A percentile compares a stretch with the other conserved stretches of the same genome.
Conservation (phyloP, 1,140 invertebrate genomes). For the Brachionus rubens region DNA sequence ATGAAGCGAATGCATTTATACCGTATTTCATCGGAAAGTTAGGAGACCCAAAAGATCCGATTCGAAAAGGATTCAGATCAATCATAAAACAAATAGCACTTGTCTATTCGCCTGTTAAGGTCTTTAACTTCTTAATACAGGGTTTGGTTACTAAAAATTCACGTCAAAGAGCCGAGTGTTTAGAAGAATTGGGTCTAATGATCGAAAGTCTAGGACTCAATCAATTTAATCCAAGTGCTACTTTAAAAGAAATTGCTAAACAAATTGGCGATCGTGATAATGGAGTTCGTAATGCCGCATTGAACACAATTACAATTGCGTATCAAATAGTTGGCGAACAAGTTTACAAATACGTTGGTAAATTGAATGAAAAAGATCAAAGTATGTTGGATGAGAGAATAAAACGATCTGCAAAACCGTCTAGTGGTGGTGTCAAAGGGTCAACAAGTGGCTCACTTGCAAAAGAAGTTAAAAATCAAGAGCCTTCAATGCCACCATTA, state of each 20-base stretch:
- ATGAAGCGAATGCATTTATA: constrained; percentile 39
- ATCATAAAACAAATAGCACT: constrained; percentile 79
- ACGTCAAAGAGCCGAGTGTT: constrained; percentile 81
- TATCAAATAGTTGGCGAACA: constrained; percentile 85
- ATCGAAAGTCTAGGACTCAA: constrained; percentile 85
- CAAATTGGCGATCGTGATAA: constrained; percentile 94
- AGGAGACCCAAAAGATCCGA: constrained; percentile 46
- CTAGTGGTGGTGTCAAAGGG: not conserved
- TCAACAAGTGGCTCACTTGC: not conserved
- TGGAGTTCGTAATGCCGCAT: constrained; percentile 86
- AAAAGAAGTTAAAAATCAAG: not conserved
- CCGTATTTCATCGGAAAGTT: constrained; percentile 45
- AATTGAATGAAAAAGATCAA: constrained; percentile 87
- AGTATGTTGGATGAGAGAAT: constrained; percentile 89
- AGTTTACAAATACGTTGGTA: constrained; percentile 84
- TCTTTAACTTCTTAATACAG: constrained; percentile 86
- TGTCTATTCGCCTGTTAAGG: constrained; percentile 81
- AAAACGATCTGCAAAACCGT: constrained; percentile 65
- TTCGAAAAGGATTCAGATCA: constrained; percentile 64
- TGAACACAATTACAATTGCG: constrained; percentile 86
- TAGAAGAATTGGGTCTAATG: constrained; percentile 81
- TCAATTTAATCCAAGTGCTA: constrained; percentile 70
- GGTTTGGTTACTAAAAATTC: constrained; percentile 94
- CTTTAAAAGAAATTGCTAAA: constrained; percentile 85
- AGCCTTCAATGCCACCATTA: not conserved